Base-by-base conservation (phyloP, 2,113 vertebrate genomes). In the Globicephala melas region DNA sequence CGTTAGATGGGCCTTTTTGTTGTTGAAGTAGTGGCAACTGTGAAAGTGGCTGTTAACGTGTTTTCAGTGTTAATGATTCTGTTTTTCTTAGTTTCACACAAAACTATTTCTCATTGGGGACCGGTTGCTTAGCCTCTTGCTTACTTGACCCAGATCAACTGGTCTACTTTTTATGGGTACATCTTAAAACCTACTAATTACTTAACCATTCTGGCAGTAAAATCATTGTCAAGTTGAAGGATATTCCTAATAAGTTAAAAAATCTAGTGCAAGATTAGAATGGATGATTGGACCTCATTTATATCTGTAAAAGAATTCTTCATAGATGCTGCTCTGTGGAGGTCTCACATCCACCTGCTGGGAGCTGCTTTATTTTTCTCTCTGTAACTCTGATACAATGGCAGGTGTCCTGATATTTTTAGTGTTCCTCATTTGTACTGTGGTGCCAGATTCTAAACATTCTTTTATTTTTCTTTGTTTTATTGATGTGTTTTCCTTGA, bases 101-200 rank as follows among this genome's bases (percentile, higher is more conserved):
- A 80, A 76, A 73, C 25, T 60, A 20, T 94, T 92, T 77, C 62
- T 90, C 63, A 44, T 0, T 91, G 14, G 92, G 70, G 68, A 80
- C 65, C 23, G 89, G 77, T 94, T 97, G 74, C 74, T 92, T 89
- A 94, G 84, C 31, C 89, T 68, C 71, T 89, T 96, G 74, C 90
- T 90, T 77, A 96, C 44, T 82, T 94, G 73, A 87, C 55, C n/a
- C 63, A 91, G 18, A 71, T 86, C 73, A 80, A 25, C 73, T 91
- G 73, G 44, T 94, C 55, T 91, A 81, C 80, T 18, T 94, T 96
- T 94, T 86, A 73, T 91, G 60, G 58, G 47, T 80, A 80, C 41
- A 5, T 92, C 44, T 93, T 93, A 73, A 94, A 94, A 65, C 20
- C 92, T 96, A 77, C 2, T 73, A 84, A 65, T 77, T 94, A 93